A percentile compares a stretch with the other conserved stretches of the same genome.
These are phyloP conservation scores for Ormyrus pomaceus DNA, from an alignment of 2,888 invertebrate genomes.

Conservation along the genomic window DNA sequence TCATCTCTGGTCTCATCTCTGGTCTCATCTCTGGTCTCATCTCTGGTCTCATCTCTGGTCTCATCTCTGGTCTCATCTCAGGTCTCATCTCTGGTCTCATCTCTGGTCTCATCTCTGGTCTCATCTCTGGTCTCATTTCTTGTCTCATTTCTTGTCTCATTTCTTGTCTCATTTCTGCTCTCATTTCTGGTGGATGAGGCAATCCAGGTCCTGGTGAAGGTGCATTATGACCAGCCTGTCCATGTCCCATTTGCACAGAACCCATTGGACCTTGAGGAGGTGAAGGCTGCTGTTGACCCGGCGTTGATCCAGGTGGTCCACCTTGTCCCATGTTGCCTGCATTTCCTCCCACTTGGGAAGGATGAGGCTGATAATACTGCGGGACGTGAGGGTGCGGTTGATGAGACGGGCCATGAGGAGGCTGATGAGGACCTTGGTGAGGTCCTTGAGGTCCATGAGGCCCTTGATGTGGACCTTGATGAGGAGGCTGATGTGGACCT, in stretches of 20 bases:
- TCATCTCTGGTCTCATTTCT: too few species aligned
- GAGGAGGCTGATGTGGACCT: constrained; percentile 62
- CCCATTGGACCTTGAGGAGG: constrained; percentile 50
- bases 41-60: neutral
- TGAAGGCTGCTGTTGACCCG: constrained; percentile 51
- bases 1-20: too few species aligned
- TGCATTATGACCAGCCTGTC: constrained; percentile 48
- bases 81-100: too few species aligned
- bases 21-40: too few species aligned
- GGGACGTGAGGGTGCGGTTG: constrained; percentile 68
- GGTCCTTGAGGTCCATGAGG: constrained; percentile 61
- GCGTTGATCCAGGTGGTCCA: constrained; percentile 62
- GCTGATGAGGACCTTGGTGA: constrained; percentile 57
- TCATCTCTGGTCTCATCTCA: neutral
- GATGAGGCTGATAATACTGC: constrained; percentile 61
- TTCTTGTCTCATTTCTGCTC: constrained; percentile 40
- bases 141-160: too few species aligned
- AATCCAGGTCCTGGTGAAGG: constrained; percentile 59
- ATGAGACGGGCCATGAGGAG: constrained; percentile 63
- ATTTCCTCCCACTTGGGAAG: constrained; percentile 54
- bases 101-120: too few species aligned
- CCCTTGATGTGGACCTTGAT: constrained; percentile 65
- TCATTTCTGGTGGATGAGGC: constrained; percentile 51
- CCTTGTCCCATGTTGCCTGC: constrained; percentile 59
- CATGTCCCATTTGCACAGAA: constrained; percentile 48